These are phyloP conservation scores for Yponomeuta sedellus DNA, from an alignment of 2,888 invertebrate genomes.

Conservation along the genomic window DNA sequence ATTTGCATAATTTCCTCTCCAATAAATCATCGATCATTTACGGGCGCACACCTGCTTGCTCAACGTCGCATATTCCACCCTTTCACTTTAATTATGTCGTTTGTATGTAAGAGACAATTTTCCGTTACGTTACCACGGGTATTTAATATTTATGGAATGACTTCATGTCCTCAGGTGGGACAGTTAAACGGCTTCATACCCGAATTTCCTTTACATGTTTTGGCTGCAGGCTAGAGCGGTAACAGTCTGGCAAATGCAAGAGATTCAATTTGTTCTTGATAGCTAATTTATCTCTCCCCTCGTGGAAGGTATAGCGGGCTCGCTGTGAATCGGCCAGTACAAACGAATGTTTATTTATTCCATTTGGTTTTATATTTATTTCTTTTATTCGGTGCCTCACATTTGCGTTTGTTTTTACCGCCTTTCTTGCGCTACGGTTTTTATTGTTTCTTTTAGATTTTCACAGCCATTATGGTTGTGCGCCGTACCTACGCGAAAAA, in stretches of 20 bases:
- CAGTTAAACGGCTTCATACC: background rate
- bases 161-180: constrained; percentile 3
- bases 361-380: constrained; percentile 2
- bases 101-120: constrained; percentile 14
- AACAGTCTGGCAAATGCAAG: constrained; percentile 53
- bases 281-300: constrained; percentile 67
- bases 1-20: background rate
- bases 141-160: constrained; percentile 13
- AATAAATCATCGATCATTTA: background rate
- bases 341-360: constrained; percentile 4
- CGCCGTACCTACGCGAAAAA: too few species aligned
- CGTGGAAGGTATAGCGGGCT: constrained; percentile 15
- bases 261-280: constrained; percentile 63
- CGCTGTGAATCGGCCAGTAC: background rate
- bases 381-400: background rate
- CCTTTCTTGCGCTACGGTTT: background rate
- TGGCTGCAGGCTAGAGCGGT: constrained; percentile 25
- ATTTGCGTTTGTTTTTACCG: background rate
- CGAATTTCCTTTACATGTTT: constrained; percentile 7
- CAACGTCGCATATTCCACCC: background rate
- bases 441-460: too few species aligned
- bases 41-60: background rate
- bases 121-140: constrained; percentile 6
- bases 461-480: too few species aligned
- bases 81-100: constrained; percentile 18